These are phyloP conservation scores for Spermophilus dauricus DNA, from an alignment of 2,113 vertebrate genomes.

Conservation along the genomic window DNA sequence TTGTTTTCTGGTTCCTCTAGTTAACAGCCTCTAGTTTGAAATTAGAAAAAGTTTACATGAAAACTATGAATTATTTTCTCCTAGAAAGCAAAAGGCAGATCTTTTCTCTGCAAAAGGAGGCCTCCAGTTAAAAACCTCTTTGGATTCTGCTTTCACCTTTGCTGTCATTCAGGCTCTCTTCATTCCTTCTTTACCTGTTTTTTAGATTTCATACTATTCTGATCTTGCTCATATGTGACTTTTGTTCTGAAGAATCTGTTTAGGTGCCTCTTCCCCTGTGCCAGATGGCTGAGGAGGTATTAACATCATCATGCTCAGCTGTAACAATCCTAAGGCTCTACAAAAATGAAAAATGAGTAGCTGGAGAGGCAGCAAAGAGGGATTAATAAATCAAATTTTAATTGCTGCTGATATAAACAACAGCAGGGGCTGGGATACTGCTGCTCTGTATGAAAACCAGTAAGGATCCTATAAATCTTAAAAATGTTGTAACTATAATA, in stretches of 20 bases:
- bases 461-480: constrained; percentile 52
- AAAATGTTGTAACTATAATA: constrained; percentile 22
- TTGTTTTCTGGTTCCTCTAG: neutral
- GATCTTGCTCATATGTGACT: constrained; percentile 49
- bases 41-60: constrained; percentile 39
- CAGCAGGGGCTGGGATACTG: constrained; percentile 63
- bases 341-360: constrained; percentile 75
- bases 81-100: constrained; percentile 52
- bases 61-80: constrained; percentile 43
- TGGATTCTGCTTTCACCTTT: constrained; percentile 36
- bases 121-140: constrained; percentile 24
- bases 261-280: constrained; percentile 61
- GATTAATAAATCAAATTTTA: constrained; percentile 74
- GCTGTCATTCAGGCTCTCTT: constrained; percentile 37
- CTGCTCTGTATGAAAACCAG: constrained; percentile 60
- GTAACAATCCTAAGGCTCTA: constrained; percentile 59
- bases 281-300: constrained; percentile 71
- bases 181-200: constrained; percentile 36
- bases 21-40: neutral
- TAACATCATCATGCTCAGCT: constrained; percentile 63
- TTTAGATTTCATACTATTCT: constrained; percentile 64
- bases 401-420: constrained; percentile 73
- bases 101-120: constrained; percentile 45
- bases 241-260: constrained; percentile 64
- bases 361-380: constrained; percentile 65